Conservation (phyloP, 2,113 vertebrate genomes). For the Eudyptes chrysolophus region DNA sequence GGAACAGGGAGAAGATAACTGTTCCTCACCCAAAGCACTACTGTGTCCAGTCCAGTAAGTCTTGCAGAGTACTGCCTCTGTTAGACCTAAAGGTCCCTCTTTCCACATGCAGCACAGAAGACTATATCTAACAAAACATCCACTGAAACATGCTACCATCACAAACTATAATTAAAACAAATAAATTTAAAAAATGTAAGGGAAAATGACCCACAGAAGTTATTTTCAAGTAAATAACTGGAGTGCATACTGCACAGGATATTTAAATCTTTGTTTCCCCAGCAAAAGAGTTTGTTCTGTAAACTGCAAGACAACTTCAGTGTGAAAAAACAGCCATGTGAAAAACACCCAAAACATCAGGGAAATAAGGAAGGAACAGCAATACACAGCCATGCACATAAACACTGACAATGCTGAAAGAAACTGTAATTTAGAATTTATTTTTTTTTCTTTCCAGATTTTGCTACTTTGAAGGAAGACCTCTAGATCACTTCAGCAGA, state of each 20-base stretch:
- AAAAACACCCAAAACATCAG: not conserved
- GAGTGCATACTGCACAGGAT: not conserved
- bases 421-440: not conserved
- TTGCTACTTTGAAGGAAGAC: not conserved
- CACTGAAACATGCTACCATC: not conserved
- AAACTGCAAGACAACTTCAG: not conserved
- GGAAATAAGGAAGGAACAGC: not conserved
- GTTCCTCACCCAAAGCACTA: not conserved
- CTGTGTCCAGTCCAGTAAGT: not conserved
- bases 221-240: not conserved
- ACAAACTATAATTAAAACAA: not conserved
- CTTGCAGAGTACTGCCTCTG: not conserved
- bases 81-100: not conserved
- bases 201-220: not conserved
- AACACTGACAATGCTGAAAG: not conserved
- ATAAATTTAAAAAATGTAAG: not conserved
- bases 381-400: not conserved
- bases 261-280: not conserved
- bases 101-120: not conserved
- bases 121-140: not conserved
- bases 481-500: not conserved
- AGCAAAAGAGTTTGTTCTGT: not conserved
- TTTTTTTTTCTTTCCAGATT: not conserved
- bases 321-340: not conserved
- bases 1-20: not conserved